These are phyloP conservation scores for Bombus pascuorum DNA, from an alignment of 1,140 invertebrate genomes.

Conservation along the genomic window DNA sequence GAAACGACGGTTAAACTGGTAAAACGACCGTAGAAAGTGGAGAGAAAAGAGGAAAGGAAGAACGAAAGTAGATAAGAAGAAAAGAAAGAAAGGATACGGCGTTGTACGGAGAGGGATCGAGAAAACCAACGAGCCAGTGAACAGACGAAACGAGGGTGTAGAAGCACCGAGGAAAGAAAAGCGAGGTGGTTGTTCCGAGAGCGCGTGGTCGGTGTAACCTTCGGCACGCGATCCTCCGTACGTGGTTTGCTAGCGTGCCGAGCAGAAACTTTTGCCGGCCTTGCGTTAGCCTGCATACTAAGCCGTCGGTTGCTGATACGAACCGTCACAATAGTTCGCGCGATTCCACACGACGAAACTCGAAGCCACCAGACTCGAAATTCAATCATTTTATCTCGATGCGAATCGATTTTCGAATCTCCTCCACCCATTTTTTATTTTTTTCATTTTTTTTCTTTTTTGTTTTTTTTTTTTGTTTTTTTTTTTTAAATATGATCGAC, in stretches of 20 bases:
- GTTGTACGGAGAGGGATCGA: too few species aligned
- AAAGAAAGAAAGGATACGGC: neutral
- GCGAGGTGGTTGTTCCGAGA: slow-evolving; percentile 40
- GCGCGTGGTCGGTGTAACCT: slow-evolving; percentile 75
- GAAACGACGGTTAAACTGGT: slow-evolving; percentile 32
- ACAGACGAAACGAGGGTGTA: neutral
- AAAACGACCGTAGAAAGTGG: neutral
- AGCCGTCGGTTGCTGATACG: slow-evolving; percentile 30
- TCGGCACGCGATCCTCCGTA: slow-evolving; percentile 75
- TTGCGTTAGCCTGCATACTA: slow-evolving; percentile 50
- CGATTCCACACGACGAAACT: slow-evolving; percentile 13
- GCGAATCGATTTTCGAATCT: slow-evolving; percentile 22
- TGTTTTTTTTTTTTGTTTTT: neutral
- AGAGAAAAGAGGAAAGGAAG: neutral
- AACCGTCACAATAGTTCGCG: slow-evolving; percentile 11
- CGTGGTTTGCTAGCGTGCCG: slow-evolving; percentile 66
- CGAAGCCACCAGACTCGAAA: slow-evolving; percentile 4
- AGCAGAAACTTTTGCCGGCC: slow-evolving; percentile 53
- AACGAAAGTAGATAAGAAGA: neutral
- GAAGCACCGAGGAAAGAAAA: slow-evolving; percentile 19
- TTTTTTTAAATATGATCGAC: neutral
- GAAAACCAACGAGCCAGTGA: neutral
- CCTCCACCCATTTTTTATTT: neutral
- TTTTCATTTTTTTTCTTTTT: neutral
- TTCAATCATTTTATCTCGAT: neutral